Evolutionary conservation across 2,797 vertebrate species (phyloP).

Genomic region (Chelmon rostratus): DNA sequence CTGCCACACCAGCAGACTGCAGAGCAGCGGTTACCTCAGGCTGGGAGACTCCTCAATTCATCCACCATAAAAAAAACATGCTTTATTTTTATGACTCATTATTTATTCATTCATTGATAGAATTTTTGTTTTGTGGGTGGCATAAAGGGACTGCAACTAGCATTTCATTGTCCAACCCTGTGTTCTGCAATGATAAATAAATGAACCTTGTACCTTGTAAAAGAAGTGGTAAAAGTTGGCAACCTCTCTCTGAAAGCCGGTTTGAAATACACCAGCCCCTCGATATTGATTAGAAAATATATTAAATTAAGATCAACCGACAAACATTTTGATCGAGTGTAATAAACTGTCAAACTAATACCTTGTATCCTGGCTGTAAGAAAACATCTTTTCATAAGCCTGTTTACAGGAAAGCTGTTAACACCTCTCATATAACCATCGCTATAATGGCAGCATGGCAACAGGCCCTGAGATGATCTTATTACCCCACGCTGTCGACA

Average conservation of each 20-base stretch:
- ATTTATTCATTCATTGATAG: no score
- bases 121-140: no score
- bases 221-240: background rate
- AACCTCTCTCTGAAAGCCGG: background rate
- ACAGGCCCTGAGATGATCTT: background rate
- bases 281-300: background rate
- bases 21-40: no score
- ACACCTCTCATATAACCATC: background rate
- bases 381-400: background rate
- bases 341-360: background rate
- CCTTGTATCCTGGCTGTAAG: background rate
- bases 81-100: no score
- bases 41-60: no score
- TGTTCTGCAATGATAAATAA: no score
- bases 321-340: background rate
- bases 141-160: no score
- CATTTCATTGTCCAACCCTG: no score
- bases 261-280: background rate
- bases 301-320: background rate
- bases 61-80: no score
- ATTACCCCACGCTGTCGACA: conserved; percentile 1
- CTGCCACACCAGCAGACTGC: no score
- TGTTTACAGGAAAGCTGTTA: background rate
- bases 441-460: background rate
- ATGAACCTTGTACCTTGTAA: no score